phyloP scores from a whole-genome alignment of 2,888 invertebrate species.

The Eucriotettix oculatus region DNA sequence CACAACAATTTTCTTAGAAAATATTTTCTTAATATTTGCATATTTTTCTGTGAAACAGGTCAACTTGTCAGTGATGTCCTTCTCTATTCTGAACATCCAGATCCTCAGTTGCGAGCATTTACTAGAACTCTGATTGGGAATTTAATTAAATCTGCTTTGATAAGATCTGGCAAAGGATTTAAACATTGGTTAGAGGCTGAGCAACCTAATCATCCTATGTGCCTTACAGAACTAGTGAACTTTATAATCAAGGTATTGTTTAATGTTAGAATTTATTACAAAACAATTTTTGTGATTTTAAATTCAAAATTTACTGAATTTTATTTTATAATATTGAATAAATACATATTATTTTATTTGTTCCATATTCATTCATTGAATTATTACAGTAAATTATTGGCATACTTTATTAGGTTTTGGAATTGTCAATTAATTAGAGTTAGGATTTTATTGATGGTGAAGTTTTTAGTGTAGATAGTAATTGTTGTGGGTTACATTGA shows the following conservation, averaged over 20 bases:
- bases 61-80: conserved; percentile 57
- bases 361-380: too few species aligned
- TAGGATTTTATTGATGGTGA: too few species aligned
- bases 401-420: too few species aligned
- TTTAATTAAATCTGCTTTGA: conserved; percentile 43
- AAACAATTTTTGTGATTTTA: not conserved
- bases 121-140: conserved; percentile 48
- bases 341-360: too few species aligned
- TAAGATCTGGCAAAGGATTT: conserved; percentile 35
- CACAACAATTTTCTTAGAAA: too few species aligned
- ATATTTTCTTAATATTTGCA: not conserved
- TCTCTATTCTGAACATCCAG: conserved; percentile 50
- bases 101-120: conserved; percentile 67
- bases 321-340: too few species aligned
- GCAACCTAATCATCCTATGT: conserved; percentile 1
- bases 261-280: not conserved
- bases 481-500: too few species aligned
- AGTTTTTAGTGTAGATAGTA: too few species aligned
- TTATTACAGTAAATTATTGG: too few species aligned
- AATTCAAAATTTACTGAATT: too few species aligned
- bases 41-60: conserved; percentile 5
- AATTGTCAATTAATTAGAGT: too few species aligned
- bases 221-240: conserved; percentile 4
- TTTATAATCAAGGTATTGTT: conserved; percentile 10
- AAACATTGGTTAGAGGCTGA: conserved; percentile 8